phyloP scores from a whole-genome alignment of 2,113 vertebrate species.

The Embiotoca jacksoni region DNA sequence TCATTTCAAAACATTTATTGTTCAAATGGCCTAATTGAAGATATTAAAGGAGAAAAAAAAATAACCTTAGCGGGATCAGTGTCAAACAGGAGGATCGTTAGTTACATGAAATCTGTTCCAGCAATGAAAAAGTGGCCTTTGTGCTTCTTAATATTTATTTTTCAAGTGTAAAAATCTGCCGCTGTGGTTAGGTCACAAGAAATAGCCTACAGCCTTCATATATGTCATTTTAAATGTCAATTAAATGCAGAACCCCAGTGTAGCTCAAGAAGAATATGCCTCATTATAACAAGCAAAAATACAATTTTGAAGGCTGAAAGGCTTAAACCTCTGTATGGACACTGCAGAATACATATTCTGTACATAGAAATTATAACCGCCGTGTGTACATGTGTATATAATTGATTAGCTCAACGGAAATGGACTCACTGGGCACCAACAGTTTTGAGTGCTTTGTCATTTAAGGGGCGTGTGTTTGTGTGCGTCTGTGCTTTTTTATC shows the following conservation, averaged over 20 bases:
- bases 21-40: background rate
- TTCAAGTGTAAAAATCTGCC: constrained; percentile 8
- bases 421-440: background rate
- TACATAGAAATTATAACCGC: constrained; percentile 17
- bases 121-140: background rate
- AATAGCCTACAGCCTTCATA: constrained; percentile 29
- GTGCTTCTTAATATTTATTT: background rate
- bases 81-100: background rate
- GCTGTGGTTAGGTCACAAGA: constrained; percentile 27
- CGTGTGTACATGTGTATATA: background rate
- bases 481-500: constrained; percentile 20
- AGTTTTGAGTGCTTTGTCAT: constrained; percentile 35
- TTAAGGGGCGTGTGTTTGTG: constrained; percentile 20
- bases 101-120: constrained; percentile 2
- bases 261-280: constrained; percentile 9
- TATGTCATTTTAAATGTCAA: constrained; percentile 62
- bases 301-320: background rate
- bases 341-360: background rate
- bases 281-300: constrained; percentile 28
- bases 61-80: background rate
- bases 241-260: constrained; percentile 34
- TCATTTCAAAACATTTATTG: background rate
- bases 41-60: background rate
- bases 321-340: constrained; percentile 12
- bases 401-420: constrained; percentile 15